These are phyloP conservation scores for Cyrtodaria siliqua DNA, from an alignment of 2,888 invertebrate species.

Conservation along the genomic window DNA sequence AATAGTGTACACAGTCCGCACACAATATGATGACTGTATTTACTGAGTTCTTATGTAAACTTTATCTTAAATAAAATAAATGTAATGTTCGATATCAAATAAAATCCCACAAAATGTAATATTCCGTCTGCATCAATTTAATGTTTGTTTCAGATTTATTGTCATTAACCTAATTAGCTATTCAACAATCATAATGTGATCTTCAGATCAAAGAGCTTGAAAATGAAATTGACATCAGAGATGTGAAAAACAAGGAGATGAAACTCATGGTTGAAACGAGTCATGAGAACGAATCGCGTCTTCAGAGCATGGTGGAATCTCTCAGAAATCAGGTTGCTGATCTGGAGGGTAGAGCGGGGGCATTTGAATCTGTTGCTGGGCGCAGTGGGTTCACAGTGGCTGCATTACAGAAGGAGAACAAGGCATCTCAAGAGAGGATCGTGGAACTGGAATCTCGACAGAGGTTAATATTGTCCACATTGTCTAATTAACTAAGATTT, in stretches of 20 bases:
- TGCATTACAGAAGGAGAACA: constrained; percentile 82
- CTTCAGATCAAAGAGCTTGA: constrained; percentile 79
- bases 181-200: no score
- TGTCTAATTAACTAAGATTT: no score
- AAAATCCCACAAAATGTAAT: no score
- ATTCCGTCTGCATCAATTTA: no score
- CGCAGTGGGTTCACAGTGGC: constrained; percentile 82
- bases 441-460: constrained; percentile 83
- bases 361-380: constrained; percentile 80
- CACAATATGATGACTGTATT: no score
- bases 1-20: no score
- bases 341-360: constrained; percentile 79
- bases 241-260: constrained; percentile 82
- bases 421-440: constrained; percentile 81
- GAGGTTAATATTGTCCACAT: constrained; percentile 80
- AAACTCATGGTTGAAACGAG: constrained; percentile 78
- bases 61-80: no score
- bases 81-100: no score
- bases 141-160: no score
- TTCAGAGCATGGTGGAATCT: constrained; percentile 74
- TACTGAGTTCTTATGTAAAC: no score
- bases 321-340: constrained; percentile 79
- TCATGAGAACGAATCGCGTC: constrained; percentile 80
- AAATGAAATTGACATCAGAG: constrained; percentile 81
- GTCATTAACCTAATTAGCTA: no score